Base-by-base conservation (phyloP, 2,113 vertebrate genomes). In the human region DNA sequence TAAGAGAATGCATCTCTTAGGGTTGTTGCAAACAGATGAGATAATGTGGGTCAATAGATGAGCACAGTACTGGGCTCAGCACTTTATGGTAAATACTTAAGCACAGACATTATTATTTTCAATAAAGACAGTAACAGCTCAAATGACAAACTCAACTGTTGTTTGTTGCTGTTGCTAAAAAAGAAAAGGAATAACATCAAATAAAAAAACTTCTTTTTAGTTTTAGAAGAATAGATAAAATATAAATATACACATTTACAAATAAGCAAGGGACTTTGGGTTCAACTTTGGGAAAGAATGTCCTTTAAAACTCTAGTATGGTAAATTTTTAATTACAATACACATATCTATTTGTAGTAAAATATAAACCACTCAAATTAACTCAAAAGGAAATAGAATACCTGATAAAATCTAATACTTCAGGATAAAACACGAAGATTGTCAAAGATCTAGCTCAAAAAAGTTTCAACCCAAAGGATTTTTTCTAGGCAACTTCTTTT, bases 331-430 rank as follows among this genome's bases (percentile, higher is more conserved):
- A 89, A 93, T 90, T 88, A 52, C 59, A 96, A 55, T n/a, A 22
- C 82, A 73, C 22, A 59, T n/a, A 80, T 32, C 75, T 78, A 30
- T 83, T 96, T 61, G 66, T 90, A 88, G 57, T 61, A 82, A 95
- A 93, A 95, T 61, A 38, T 52, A 93, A 85, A 80, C 90, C 76
- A 85, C 13, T 66, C 22, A 79, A 89, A 89, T 61, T 90, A 68
- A 76, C 59, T 82, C 43, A 87, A 85, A 55, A 73, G 81, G 16
- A 92, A 95, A 59, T 55, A 79, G 35, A 82, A 93, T 59, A 30
- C 32, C 45, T 64, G 43, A 80, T 79, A 66, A 90, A 90, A 80
- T 12, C 38, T 66, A 90, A 68, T 59, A 81, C 27, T 81, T 81
- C 6, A 35, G 18, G 89, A 90, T 70, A 68, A 66, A 95, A 70